These are phyloP conservation scores for Montipora capricornis DNA, from an alignment of 64 coral and sea anemone genomes.

Conservation along the genomic window DNA sequence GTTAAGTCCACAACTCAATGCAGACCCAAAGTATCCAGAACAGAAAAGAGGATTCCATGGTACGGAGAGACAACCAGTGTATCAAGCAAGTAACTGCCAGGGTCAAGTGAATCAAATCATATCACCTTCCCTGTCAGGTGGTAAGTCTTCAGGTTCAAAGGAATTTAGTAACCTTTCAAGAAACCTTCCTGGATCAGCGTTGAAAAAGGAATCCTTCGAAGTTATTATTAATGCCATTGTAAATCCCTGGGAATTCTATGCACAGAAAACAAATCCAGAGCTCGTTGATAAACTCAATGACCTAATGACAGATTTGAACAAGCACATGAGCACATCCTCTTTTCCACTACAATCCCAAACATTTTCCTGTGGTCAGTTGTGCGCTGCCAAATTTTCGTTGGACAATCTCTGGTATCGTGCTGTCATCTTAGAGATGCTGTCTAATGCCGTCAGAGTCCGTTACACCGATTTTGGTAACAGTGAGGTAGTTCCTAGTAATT, in stretches of 20 bases:
- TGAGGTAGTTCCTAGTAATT: constrained; percentile 41
- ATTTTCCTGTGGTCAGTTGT: constrained; percentile 20
- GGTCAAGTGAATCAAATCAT: not conserved
- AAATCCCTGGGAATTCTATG: constrained; percentile 81
- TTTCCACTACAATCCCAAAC: not conserved
- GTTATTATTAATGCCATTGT: constrained; percentile 65
- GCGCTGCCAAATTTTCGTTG: constrained; percentile 66
- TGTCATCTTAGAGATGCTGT: constrained; percentile 20
- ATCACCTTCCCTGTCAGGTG: not conserved
- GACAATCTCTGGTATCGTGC: constrained; percentile 92
- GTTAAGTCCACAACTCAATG: not conserved
- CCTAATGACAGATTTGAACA: constrained; percentile 67
- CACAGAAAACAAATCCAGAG: constrained; percentile 68
- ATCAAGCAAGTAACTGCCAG: not conserved
- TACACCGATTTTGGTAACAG: constrained; percentile 83
- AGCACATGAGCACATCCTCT: constrained; percentile 8
- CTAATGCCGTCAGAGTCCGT: constrained; percentile 44
- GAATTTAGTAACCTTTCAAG: not conserved
- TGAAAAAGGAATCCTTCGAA: constrained; percentile 60
- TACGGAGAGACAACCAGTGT: not conserved
- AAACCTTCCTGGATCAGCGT: not conserved
- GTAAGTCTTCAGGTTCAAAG: not conserved
- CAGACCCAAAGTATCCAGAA: not conserved
- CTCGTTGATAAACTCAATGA: constrained; percentile 49
- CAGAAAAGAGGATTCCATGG: not conserved